Conservation (phyloP, 2,113 vertebrate species). For the Dinomys branickii region DNA sequence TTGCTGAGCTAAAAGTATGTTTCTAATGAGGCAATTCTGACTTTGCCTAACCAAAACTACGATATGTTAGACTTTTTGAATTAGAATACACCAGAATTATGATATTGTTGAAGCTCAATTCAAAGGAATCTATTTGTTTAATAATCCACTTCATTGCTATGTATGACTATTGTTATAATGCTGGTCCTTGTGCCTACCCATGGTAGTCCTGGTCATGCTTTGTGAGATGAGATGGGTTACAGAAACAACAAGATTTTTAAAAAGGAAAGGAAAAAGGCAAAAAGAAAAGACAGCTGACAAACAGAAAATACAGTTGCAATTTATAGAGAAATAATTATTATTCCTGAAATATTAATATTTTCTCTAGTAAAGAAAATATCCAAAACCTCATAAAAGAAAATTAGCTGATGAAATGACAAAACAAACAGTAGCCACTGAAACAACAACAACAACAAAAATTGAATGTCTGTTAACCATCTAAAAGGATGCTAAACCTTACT, state of each 20-base stretch:
- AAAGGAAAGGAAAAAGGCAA: neutral
- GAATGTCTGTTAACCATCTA: neutral
- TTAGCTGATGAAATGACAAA: neutral
- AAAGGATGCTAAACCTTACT: neutral
- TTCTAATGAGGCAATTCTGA: neutral
- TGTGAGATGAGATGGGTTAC: neutral
- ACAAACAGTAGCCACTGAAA: neutral
- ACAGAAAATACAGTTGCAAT: neutral
- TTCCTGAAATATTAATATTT: neutral
- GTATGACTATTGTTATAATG: neutral
- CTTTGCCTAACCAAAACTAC: neutral
- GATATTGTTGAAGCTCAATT: neutral
- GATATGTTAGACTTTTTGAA: neutral
- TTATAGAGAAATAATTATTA: conserved; percentile 44
- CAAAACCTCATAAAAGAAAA: neutral
- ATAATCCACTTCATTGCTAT: neutral
- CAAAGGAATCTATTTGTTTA: neutral
- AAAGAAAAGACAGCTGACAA: neutral
- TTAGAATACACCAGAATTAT: conserved; percentile 1
- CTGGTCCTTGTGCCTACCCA: neutral
- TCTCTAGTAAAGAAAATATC: neutral
- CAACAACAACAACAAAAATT: neutral
- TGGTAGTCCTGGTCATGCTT: neutral
- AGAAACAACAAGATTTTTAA: neutral
- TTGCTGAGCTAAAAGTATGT: neutral